phyloP scores from a whole-genome alignment of 2,888 invertebrate genomes.

The Agrotis segetum region DNA sequence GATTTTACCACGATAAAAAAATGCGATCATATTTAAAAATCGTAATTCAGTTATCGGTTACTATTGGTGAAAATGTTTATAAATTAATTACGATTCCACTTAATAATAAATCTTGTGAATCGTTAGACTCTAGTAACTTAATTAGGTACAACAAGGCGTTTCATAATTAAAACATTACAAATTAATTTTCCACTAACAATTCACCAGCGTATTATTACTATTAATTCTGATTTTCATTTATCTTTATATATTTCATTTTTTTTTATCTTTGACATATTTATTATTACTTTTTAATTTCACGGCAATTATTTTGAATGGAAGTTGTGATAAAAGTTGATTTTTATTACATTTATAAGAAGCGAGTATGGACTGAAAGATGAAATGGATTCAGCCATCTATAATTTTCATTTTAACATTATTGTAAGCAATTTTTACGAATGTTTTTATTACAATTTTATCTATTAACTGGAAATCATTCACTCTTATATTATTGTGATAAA shows the following conservation, averaged over 20 bases:
- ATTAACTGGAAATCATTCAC: background rate
- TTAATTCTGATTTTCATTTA: constrained; percentile 3
- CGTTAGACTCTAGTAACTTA: constrained; percentile 2
- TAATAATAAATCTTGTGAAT: constrained; percentile 17
- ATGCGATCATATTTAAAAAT: no score
- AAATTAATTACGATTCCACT: background rate
- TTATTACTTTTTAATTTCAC: constrained; percentile 52
- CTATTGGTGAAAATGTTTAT: background rate
- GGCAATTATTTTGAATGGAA: constrained; percentile 45
- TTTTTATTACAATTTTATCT: constrained; percentile 2
- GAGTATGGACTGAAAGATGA: constrained; percentile 49
- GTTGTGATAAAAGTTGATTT: constrained; percentile 4
- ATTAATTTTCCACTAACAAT: constrained; percentile 9
- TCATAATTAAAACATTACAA: constrained; percentile 20
- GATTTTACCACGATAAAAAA: no score
- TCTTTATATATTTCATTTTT: constrained; percentile 5
- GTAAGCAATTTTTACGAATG: constrained; percentile 29
- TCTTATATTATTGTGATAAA: background rate
- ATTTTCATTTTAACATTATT: constrained; percentile 42
- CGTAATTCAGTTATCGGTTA: background rate
- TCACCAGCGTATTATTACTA: background rate
- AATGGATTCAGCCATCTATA: constrained; percentile 46
- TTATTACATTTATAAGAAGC: constrained; percentile 23
- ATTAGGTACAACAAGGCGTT: constrained; percentile 12
- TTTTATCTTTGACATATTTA: constrained; percentile 40